Evolutionary conservation across 2,888 invertebrate species (phyloP).

Genomic region (Drosophila paranaensis): DNA sequence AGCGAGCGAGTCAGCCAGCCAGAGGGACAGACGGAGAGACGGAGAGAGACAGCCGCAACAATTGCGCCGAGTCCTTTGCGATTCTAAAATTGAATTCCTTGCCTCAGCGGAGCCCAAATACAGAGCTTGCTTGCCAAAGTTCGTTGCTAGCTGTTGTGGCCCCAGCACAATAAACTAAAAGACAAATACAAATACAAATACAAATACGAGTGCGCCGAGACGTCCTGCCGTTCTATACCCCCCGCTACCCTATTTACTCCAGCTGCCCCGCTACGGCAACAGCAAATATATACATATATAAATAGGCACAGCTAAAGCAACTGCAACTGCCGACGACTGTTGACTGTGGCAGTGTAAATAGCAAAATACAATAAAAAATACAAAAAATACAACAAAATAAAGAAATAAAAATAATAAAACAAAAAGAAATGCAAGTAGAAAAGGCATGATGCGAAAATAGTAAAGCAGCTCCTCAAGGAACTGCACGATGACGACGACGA

Average conservation of each 20-base stretch:
- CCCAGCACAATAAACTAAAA: slow-evolving; percentile 77
- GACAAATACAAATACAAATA: slow-evolving; percentile 73
- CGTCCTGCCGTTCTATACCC: slow-evolving; percentile 47
- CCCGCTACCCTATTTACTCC: background rate
- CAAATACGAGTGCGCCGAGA: slow-evolving; percentile 46
- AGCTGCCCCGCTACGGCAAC: slow-evolving; percentile 19
- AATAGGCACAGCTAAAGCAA: slow-evolving; percentile 76
- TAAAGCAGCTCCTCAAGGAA: slow-evolving; percentile 67
- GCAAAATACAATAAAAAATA: slow-evolving; percentile 64
- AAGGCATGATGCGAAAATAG: slow-evolving; percentile 37
- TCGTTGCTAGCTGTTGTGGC: slow-evolving; percentile 44
- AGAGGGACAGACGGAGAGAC: slow-evolving; percentile 23
- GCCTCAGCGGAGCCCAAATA: slow-evolving; percentile 76
- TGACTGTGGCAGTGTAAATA: slow-evolving; percentile 78
- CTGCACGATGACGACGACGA: slow-evolving; percentile 49
- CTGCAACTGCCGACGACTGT: slow-evolving; percentile 64
- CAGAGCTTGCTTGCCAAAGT: slow-evolving; percentile 66
- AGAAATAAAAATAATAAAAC: slow-evolving; percentile 52
- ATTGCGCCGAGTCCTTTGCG: slow-evolving; percentile 58
- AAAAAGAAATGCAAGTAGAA: slow-evolving; percentile 43
- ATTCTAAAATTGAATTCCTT: slow-evolving; percentile 78
- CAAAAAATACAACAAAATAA: slow-evolving; percentile 23
- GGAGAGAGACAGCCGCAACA: slow-evolving; percentile 24
- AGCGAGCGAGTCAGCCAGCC: slow-evolving; percentile 15
- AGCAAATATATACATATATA: slow-evolving; percentile 47